These are phyloP conservation scores for Aspiorhynchus laticeps DNA, from an alignment of 2,113 vertebrate genomes.

Conservation along the genomic window DNA sequence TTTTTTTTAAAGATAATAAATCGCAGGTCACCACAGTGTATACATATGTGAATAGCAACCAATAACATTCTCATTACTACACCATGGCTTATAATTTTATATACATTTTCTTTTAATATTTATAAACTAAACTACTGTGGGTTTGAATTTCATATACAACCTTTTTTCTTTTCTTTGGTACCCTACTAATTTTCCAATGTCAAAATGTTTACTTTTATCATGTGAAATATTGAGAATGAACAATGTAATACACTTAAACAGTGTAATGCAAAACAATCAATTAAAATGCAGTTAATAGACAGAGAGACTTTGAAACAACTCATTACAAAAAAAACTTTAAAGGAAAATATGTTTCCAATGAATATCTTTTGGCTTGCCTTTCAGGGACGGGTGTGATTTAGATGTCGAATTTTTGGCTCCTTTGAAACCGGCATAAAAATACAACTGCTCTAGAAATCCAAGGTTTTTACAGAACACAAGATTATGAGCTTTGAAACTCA, in stretches of 20 bases:
- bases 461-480: constrained; percentile 17
- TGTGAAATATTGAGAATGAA: no score
- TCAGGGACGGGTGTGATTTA: constrained; percentile 13
- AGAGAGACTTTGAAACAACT: background rate
- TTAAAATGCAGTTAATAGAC: background rate
- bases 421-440: background rate
- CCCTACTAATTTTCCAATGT: background rate
- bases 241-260: background rate
- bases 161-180: background rate
- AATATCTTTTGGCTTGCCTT: background rate
- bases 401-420: constrained; percentile 7
- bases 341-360: background rate
- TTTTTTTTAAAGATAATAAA: background rate
- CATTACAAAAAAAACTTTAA: background rate
- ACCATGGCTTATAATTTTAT: background rate
- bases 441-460: background rate
- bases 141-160: background rate
- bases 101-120: background rate
- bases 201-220: background rate
- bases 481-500: constrained; percentile 18
- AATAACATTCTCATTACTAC: background rate
- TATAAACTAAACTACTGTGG: background rate
- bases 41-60: background rate
- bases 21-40: no score
- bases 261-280: background rate